phyloP scores from a whole-genome alignment of 2,113 vertebrate species.

The Calyptommatus sinebrachiatus region DNA sequence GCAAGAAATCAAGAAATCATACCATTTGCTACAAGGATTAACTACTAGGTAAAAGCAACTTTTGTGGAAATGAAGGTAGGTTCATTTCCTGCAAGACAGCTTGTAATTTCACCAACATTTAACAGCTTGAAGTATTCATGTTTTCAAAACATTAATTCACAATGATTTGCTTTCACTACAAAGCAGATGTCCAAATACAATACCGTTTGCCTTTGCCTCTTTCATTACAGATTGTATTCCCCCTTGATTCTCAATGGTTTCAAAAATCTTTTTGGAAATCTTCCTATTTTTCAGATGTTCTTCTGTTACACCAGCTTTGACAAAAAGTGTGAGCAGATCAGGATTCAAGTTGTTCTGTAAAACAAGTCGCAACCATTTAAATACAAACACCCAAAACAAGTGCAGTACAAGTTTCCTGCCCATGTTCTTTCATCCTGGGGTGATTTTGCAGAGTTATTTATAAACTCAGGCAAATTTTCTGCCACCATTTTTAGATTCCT shows the following conservation, averaged over 20 bases:
- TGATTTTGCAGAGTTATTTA: no score
- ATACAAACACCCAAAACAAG: not conserved
- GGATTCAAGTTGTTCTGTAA: constrained; percentile 29
- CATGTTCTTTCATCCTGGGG: no score
- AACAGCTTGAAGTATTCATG: not conserved
- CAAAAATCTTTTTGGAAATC: constrained; percentile 27
- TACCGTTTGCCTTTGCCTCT: constrained; percentile 34
- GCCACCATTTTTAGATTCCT: no score
- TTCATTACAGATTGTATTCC: constrained; percentile 31
- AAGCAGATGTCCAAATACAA: not conserved
- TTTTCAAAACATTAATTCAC: not conserved
- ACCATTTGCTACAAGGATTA: not conserved
- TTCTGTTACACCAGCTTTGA: constrained; percentile 34
- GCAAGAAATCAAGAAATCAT: not conserved
- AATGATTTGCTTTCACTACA: not conserved
- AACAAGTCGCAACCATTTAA: not conserved
- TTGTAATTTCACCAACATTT: not conserved
- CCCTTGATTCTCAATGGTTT: constrained; percentile 30
- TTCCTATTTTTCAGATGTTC: constrained; percentile 28
- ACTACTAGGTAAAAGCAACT: not conserved
- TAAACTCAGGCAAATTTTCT: no score
- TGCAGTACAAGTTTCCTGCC: not conserved
- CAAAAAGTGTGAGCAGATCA: constrained; percentile 37
- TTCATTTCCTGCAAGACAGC: not conserved
- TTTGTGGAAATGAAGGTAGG: not conserved